Base-by-base conservation (phyloP, 2,888 invertebrate genomes). In the Polietes domitor region DNA sequence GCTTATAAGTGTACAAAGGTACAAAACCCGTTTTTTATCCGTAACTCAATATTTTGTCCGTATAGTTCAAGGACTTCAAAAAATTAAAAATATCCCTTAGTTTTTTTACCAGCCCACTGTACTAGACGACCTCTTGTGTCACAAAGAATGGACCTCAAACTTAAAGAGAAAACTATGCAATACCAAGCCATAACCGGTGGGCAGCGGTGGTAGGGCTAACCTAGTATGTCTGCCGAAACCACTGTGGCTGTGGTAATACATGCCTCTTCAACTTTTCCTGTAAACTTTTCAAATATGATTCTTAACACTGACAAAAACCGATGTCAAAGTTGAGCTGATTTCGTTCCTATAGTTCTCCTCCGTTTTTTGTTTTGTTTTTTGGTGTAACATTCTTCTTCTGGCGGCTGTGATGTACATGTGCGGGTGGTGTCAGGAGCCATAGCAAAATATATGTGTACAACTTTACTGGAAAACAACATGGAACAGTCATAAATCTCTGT, bases 401-500 rank as follows among this genome's bases (percentile, higher is more conserved):
- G 41, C 5, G 28, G n/a, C 5, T 82, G 28, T 47, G 26, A 26
- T 37, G 26, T 12, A 47, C 58, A 76, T 77, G 77, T 71, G 77
- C 55, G 55, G 75, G 50, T 65, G 75, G 50, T 65, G 74, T 26
- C 43, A 77, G 61, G 70, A 50, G 65, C 58, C 68, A 79, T 28
- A 58, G 15, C 63, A 37, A 53, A 65, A 55, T 63, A n/a, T 76
- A 24, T 72, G 32, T 28, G 15, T 63, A 79, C 70, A 75, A 77
- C 32, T 68, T 68, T 68, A 68, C 68, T 68, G 68, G 32, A 53
- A 63, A 75, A 80, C 32, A 75, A 75, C 80, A 78, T 61, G 12
- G 78, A 81, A 84, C 75, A 81, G 78, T 81, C 80, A 78, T 84
- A 84, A 84, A 84, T 84, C 83, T 84, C 68, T 53, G 65, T n/a